Conservation (phyloP, 2,888 invertebrate genomes). For the Cantharis lateralis region DNA sequence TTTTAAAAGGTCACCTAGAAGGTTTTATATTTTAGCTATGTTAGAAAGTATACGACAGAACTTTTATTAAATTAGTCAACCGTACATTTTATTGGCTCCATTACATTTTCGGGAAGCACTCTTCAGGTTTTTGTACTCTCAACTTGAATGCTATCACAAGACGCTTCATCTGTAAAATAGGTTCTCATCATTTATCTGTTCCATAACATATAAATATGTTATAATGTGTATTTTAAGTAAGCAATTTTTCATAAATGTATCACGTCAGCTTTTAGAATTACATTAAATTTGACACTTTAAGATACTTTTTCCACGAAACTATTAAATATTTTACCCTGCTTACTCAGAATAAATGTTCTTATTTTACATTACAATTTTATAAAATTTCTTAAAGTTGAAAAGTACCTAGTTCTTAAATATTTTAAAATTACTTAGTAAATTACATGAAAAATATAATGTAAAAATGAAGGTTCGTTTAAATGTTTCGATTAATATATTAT, state of each 20-base stretch:
- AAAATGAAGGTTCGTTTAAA: background rate
- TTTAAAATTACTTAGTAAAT: background rate
- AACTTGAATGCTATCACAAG: constrained; percentile 8
- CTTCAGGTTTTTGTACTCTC: constrained; percentile 12
- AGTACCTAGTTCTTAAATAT: background rate
- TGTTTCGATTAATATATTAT: background rate
- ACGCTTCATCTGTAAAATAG: background rate
- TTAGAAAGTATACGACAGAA: background rate
- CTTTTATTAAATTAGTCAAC: constrained; percentile 1
- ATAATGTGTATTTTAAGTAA: background rate
- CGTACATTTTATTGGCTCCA: background rate
- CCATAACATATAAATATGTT: background rate
- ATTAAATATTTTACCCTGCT: background rate
- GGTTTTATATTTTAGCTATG: background rate
- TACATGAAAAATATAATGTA: background rate
- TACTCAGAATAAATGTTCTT: background rate
- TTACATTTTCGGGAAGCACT: constrained; percentile 10
- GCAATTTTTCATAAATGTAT: background rate
- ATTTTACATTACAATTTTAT: background rate
- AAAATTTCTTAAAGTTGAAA: background rate
- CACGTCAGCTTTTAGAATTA: background rate
- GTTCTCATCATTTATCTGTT: background rate
- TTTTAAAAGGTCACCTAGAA: background rate
- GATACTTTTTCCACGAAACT: background rate
- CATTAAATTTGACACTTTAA: background rate